Conservation (phyloP, 2,113 vertebrate genomes). For the Megalops atlanticus region DNA sequence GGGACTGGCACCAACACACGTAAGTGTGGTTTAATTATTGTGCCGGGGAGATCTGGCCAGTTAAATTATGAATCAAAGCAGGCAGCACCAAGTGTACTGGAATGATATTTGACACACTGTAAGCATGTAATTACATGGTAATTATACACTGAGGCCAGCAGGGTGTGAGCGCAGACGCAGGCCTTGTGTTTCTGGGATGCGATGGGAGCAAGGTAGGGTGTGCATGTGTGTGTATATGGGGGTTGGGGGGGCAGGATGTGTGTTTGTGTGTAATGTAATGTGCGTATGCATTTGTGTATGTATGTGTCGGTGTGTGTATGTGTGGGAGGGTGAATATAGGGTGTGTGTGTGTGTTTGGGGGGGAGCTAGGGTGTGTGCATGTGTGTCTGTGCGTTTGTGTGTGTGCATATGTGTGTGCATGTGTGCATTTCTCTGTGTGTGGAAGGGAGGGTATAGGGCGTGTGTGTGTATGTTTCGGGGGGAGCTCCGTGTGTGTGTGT, state of each 20-base stretch:
- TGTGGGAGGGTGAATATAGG: too few relatives aligned
- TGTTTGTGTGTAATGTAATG: not conserved
- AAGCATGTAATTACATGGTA: not conserved
- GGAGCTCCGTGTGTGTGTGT: not conserved
- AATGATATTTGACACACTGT: constrained; percentile 21
- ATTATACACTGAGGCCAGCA: not conserved
- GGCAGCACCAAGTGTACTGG: constrained; percentile 19
- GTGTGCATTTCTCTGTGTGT: too few relatives aligned
- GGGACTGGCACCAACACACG: constrained; percentile 6
- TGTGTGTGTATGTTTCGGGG: too few relatives aligned
- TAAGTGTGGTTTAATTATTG: constrained; percentile 26
- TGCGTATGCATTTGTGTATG: not conserved
- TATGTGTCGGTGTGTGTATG: too few relatives aligned
- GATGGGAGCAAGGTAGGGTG: not conserved
- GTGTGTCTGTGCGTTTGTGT: not conserved
- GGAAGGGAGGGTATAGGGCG: too few relatives aligned
- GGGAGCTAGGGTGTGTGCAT: not conserved
- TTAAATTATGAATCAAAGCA: constrained; percentile 34
- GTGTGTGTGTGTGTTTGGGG: too few relatives aligned
- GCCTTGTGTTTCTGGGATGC: not conserved
- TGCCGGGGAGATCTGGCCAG: constrained; percentile 31
- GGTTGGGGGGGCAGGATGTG: not conserved
- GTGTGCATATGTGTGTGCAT: not conserved
- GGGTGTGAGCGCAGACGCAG: not conserved
- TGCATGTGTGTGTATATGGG: too few relatives aligned